Conservation (phyloP, 2,113 vertebrate species). For the Phrynosoma platyrhinos region DNA sequence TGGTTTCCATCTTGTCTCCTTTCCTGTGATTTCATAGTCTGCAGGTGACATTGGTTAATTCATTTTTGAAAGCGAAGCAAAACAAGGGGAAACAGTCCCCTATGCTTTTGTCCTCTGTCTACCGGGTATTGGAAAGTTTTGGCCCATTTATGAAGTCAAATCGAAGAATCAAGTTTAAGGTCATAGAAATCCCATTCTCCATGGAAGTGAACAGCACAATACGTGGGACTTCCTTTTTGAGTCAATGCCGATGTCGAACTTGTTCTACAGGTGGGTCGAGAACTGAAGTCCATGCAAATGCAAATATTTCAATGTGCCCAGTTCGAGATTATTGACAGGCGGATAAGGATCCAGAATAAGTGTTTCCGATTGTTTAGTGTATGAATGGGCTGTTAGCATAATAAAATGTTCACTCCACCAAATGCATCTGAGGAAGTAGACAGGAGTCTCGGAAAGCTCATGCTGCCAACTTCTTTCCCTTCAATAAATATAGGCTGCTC, state of each 20-base stretch:
- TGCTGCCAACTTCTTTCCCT: neutral
- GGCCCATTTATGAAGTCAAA: neutral
- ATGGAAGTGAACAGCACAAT: neutral
- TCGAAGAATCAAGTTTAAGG: too few species aligned
- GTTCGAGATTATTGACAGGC: too few species aligned
- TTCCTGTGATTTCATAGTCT: neutral
- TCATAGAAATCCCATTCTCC: neutral
- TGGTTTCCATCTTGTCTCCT: neutral
- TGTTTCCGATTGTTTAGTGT: neutral
- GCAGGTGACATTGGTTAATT: neutral
- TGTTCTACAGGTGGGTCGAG: neutral
- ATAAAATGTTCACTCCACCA: neutral
- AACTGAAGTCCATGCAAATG: neutral
- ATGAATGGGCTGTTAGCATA: neutral
- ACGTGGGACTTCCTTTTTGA: neutral
- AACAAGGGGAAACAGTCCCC: neutral
- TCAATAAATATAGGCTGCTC: neutral
- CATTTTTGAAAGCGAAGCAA: neutral
- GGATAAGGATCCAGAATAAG: neutral
- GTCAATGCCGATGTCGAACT: neutral
- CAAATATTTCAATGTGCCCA: too few species aligned
- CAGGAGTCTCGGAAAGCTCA: too few species aligned
- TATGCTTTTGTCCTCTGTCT: neutral
- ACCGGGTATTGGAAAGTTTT: too few species aligned
- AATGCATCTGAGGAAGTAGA: too few species aligned